A percentile compares a stretch with the other conserved stretches of the same genome.
phyloP scores from a whole-genome alignment of 2,888 invertebrate genomes.

The Calephelis perditalis region DNA sequence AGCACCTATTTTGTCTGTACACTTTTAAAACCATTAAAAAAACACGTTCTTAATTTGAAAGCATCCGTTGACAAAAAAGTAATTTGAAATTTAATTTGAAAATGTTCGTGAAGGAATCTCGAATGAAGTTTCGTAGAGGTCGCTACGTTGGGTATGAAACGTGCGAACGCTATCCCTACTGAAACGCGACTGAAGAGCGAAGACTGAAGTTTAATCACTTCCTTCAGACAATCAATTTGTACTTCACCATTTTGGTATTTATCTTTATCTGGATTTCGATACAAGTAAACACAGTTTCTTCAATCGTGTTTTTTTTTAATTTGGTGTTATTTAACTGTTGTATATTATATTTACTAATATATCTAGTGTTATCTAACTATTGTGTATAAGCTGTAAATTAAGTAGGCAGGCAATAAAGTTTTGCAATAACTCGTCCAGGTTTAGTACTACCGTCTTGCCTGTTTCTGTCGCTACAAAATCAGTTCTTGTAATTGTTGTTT shows the following conservation, averaged over 20 bases:
- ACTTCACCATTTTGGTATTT: not conserved
- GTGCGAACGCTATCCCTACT: slow-evolving; percentile 9
- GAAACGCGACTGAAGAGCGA: not conserved
- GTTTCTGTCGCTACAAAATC: too few relatives aligned
- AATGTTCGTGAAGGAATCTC: slow-evolving; percentile 14
- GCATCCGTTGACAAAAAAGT: slow-evolving; percentile 4
- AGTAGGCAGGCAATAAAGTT: too few relatives aligned
- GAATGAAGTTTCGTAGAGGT: slow-evolving; percentile 11
- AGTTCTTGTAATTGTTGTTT: too few relatives aligned
- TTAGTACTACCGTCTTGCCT: too few relatives aligned
- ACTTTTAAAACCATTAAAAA: slow-evolving; percentile 34
- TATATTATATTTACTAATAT: too few relatives aligned
- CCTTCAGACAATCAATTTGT: slow-evolving; percentile 2
- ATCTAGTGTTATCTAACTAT: too few relatives aligned
- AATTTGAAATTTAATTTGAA: slow-evolving; percentile 17
- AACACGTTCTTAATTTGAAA: slow-evolving; percentile 8
- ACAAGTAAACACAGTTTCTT: too few relatives aligned
- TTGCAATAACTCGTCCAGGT: too few relatives aligned
- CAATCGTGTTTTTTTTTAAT: too few relatives aligned
- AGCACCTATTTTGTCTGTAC: slow-evolving; percentile 57
- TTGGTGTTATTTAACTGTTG: too few relatives aligned
- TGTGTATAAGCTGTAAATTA: too few relatives aligned
- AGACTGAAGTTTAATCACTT: not conserved
- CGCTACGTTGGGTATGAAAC: not conserved
- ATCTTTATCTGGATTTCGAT: not conserved